Evolutionary conservation across 2,888 invertebrate species (phyloP), one percentile per base, ranked within the genome.

Genomic region (Microctonus aethiopoides): DNA sequence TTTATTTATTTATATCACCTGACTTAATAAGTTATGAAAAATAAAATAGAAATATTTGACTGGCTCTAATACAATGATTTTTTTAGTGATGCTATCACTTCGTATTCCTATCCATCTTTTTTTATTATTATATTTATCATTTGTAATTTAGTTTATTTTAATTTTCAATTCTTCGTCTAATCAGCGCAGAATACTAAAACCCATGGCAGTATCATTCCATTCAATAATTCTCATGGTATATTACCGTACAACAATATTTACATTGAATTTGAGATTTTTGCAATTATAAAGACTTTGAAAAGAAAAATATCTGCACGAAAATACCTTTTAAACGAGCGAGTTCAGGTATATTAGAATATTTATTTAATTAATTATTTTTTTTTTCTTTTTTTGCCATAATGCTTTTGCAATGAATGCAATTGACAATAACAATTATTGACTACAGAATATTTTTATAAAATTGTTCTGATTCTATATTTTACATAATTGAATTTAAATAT

Each of bases 141-240:
- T 80, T 78, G 62, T 74, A 76, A 76, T 46, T 73, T 74, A 24
- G n/a, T 54, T 54, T 9, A 57, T 29, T 57, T 57, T 2, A 34
- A 29, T 34, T 68, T 72, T 70, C 72, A 66, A 62, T 68, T 62
- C 57, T 24, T 67, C 39, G 64, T 56, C 59, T 20, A 62, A 74
- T 77, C 69, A 81, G 77, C 77, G 78, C 78, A 81, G 80, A 79
- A 80, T 82, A 80, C 79, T 46, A 82, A 82, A 80, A 80, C 80
- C 78, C 81, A 83, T 81, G 83, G 84, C 84, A 85, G 83, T 84
- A 75, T 84, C 78, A 81, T 82, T 81, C 84, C 81, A 79, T 80
- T 79, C 78, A 78, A 63, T 80, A 80, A 81, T 78, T 79, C 74
- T 83, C 72, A 77, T 77, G 73, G 80, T 76, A 79, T 82, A 81